These are phyloP conservation scores for Montipora efflorescens DNA, from an alignment of 64 coral and sea anemone species.

Conservation along the genomic window DNA sequence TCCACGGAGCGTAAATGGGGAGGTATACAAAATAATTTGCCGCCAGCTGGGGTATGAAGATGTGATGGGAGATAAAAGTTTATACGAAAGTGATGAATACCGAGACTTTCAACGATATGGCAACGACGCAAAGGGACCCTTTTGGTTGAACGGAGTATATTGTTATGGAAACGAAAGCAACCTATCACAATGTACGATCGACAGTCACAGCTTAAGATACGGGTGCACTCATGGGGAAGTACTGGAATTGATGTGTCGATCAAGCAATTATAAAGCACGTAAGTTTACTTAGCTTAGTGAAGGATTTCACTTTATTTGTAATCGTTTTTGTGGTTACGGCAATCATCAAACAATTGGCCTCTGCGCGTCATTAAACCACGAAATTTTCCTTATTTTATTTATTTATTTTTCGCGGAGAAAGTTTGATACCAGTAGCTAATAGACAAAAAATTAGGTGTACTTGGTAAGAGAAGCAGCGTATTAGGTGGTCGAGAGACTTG, in stretches of 20 bases:
- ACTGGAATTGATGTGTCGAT: conserved; percentile 11
- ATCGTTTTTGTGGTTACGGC: no score
- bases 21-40: conserved; percentile 28
- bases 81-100: neutral
- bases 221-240: neutral
- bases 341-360: no score
- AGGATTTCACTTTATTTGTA: no score
- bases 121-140: neutral
- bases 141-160: conserved; percentile 22
- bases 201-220: neutral
- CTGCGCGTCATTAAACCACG: no score
- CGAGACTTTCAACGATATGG: neutral
- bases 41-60: conserved; percentile 14
- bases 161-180: conserved; percentile 36
- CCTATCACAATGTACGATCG: conserved; percentile 17
- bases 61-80: conserved; percentile 9
- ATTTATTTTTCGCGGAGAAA: no score
- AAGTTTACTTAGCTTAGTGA: neutral
- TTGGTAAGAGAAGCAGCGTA: no score
- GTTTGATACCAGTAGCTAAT: no score
- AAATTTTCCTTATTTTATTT: no score
- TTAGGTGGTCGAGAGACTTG: no score
- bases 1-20: neutral
- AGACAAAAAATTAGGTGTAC: no score
- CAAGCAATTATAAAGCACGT: conserved; percentile 28